phyloP scores from a whole-genome alignment of 2,797 vertebrate genomes.

The Macropus fuliginosus region DNA sequence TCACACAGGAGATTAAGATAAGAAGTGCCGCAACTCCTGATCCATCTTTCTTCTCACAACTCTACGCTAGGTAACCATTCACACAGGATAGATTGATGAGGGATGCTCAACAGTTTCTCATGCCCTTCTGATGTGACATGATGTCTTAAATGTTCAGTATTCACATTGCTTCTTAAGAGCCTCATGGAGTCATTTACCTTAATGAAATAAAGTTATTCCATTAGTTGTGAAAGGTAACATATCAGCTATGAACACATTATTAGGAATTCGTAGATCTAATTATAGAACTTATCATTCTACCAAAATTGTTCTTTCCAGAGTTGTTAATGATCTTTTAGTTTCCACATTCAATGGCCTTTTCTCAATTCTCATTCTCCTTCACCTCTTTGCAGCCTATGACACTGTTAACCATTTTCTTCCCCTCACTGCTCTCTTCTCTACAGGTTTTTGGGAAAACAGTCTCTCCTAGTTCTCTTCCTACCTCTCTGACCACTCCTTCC shows the following conservation, averaged over 20 bases:
- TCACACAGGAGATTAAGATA: not conserved
- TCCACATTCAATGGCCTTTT: not conserved
- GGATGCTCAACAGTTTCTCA: not conserved
- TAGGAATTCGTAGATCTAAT: not conserved
- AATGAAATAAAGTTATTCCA: not conserved
- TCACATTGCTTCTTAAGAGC: not conserved
- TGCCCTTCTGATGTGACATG: not conserved
- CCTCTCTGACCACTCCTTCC: not conserved
- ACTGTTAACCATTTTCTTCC: not conserved
- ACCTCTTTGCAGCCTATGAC: not conserved
- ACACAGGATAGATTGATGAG: not conserved
- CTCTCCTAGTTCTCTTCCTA: not conserved
- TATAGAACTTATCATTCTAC: not conserved
- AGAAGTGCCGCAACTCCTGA: not conserved
- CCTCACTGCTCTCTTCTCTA: not conserved
- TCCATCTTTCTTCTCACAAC: not conserved
- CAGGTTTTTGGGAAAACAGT: not conserved
- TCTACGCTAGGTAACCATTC: not conserved
- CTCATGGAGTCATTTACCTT: not conserved
- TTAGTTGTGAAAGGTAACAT: not conserved
- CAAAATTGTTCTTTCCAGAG: not conserved
- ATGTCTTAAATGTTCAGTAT: not conserved
- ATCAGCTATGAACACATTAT: not conserved
- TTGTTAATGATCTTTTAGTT: not conserved
- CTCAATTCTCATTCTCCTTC: not conserved